phyloP scores from a whole-genome alignment of 2,113 vertebrate species.

The Plectropomus leopardus region DNA sequence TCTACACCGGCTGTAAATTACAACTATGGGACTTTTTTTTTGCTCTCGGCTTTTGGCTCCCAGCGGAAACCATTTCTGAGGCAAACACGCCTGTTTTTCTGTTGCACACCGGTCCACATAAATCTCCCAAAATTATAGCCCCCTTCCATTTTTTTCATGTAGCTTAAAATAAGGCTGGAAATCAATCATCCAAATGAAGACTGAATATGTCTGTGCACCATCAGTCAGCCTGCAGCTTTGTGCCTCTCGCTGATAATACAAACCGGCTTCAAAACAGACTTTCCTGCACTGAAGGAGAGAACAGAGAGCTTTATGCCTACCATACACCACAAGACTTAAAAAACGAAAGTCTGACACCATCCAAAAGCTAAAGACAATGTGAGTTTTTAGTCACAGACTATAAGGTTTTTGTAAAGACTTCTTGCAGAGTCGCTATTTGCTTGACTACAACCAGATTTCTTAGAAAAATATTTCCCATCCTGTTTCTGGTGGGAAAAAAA shows the following conservation, averaged over 20 bases:
- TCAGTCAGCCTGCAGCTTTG: constrained; percentile 35
- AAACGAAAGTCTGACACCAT: too few species aligned
- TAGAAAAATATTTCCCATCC: too few species aligned
- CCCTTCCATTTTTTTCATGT: constrained; percentile 58
- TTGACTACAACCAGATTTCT: too few species aligned
- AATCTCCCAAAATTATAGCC: constrained; percentile 76
- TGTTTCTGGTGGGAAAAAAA: too few species aligned
- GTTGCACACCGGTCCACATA: constrained; percentile 64
- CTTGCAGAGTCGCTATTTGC: too few species aligned
- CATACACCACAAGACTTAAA: too few species aligned
- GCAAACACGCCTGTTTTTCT: constrained; percentile 61
- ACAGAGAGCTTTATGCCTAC: constrained; percentile 10
- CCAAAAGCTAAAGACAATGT: too few species aligned
- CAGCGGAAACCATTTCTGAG: constrained; percentile 67
- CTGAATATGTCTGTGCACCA: constrained; percentile 42
- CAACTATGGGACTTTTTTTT: constrained; percentile 78
- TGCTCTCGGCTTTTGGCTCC: constrained; percentile 63
- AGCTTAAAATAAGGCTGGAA: constrained; percentile 70
- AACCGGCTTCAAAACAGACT: constrained; percentile 22
- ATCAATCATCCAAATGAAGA: constrained; percentile 72
- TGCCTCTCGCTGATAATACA: constrained; percentile 26
- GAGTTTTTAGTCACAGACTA: too few species aligned
- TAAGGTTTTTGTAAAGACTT: too few species aligned
- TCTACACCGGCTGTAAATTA: constrained; percentile 84
- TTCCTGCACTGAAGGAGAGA: not conserved